phyloP scores from a whole-genome alignment of 2,113 vertebrate species.

The Myotis yumanensis region DNA sequence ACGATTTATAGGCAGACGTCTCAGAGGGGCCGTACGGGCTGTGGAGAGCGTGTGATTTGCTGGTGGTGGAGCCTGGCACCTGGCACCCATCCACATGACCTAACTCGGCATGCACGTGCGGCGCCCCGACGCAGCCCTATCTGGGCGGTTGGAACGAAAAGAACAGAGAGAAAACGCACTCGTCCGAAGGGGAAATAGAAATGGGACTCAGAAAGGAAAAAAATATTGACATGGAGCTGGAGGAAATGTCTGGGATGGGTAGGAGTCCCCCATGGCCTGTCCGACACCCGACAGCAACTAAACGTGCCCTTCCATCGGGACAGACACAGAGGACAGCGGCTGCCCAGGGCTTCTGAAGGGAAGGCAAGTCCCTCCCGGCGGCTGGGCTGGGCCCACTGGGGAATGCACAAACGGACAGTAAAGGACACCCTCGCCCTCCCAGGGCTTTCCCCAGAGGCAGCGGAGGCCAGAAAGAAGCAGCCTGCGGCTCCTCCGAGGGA shows the following conservation, averaged over 20 bases:
- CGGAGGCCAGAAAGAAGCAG: conserved; percentile 2
- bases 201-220: background rate
- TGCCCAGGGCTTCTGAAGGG: background rate
- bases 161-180: background rate
- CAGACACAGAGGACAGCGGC: background rate
- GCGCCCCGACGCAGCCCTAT: background rate
- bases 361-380: background rate
- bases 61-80: conserved; percentile 65
- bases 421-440: background rate
- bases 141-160: background rate
- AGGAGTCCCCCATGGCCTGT: background rate
- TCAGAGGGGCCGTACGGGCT: conserved; percentile 49
- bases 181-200: background rate
- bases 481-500: background rate
- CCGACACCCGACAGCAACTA: background rate
- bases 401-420: background rate
- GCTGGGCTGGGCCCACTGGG: background rate
- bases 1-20: conserved; percentile 50
- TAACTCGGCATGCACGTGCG: background rate
- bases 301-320: background rate
- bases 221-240: background rate
- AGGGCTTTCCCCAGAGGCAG: background rate
- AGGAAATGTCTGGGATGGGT: background rate
- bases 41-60: conserved; percentile 9
- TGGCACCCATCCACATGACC: conserved; percentile 47